Percentiles rank a stretch among this genome's conserved stretches.
Evolutionary conservation across 2,888 invertebrate genomes (phyloP).

Genomic region (Periphyllus acericola): DNA sequence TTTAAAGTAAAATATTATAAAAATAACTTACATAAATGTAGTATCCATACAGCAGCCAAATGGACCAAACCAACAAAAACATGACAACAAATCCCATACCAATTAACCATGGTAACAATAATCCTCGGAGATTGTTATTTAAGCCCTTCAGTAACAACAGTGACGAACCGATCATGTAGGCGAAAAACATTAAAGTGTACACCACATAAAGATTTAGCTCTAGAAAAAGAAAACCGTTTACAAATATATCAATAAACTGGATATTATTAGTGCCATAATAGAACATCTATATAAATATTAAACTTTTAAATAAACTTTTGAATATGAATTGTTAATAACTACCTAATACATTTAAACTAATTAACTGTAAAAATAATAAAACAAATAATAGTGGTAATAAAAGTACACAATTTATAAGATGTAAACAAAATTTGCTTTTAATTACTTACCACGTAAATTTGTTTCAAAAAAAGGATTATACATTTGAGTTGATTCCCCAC

Average conservation of each 20-base stretch:
- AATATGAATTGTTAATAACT: background rate
- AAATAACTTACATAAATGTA: slow-evolving; percentile 84
- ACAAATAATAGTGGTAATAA: background rate
- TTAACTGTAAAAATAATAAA: background rate
- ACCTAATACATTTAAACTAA: background rate
- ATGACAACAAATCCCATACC: slow-evolving; percentile 76
- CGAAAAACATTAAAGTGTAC: slow-evolving; percentile 73
- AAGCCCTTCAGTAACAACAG: slow-evolving; percentile 75
- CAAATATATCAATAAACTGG: background rate
- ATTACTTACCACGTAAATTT: slow-evolving; percentile 79
- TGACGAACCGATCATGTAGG: slow-evolving; percentile 72
- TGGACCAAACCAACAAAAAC: slow-evolving; percentile 82
- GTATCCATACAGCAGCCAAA: slow-evolving; percentile 88
- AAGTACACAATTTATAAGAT: background rate
- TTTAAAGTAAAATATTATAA: background rate
- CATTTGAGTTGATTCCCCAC: slow-evolving; percentile 89
- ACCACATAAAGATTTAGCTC: slow-evolving; percentile 80
- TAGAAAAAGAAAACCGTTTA: slow-evolving; percentile 68
- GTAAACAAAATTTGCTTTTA: background rate
- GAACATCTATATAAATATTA: background rate
- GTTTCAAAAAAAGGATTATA: slow-evolving; percentile 91
- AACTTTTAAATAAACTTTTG: background rate
- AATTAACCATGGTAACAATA: slow-evolving; percentile 83
- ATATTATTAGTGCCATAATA: background rate
- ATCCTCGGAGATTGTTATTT: slow-evolving; percentile 78